Conservation (phyloP, 2,113 vertebrate genomes). For the Bufo bufo region DNA sequence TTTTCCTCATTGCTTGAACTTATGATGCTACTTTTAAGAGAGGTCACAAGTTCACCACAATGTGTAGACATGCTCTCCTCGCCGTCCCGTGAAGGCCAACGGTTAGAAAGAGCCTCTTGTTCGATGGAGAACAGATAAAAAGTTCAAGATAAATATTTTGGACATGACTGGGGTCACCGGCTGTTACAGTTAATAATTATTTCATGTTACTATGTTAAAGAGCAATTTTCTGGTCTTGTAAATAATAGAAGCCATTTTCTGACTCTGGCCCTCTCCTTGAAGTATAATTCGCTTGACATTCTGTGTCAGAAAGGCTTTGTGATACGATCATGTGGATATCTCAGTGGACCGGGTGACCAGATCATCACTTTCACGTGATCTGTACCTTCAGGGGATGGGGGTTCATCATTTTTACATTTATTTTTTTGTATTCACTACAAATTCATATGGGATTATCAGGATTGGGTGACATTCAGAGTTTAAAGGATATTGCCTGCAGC, state of each 20-base stretch:
- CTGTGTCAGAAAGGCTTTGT: conserved; percentile 4
- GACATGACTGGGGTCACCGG: conserved; percentile 53
- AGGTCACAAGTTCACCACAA: conserved; percentile 81
- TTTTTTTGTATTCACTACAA: conserved; percentile 19
- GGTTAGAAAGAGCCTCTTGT: conserved; percentile 80
- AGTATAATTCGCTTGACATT: neutral
- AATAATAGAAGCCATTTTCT: neutral
- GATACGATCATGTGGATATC: conserved; percentile 36
- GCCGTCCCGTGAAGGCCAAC: conserved; percentile 76
- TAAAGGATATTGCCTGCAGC: conserved; percentile 31
- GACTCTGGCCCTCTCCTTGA: neutral
- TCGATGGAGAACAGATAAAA: conserved; percentile 76
- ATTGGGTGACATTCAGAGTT: conserved; percentile 36
- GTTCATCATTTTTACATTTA: neutral
- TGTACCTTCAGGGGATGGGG: neutral
- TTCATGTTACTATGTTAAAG: conserved; percentile 30
- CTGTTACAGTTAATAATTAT: conserved; percentile 49
- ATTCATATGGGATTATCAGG: conserved; percentile 32
- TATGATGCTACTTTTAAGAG: conserved; percentile 75
- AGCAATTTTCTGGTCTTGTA: neutral
- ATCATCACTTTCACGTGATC: neutral
- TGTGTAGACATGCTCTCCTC: conserved; percentile 73
- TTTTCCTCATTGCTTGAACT: conserved; percentile 79
- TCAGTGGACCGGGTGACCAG: neutral
- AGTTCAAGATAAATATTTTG: conserved; percentile 68